These are phyloP conservation scores for Thamnophis sirtalis DNA, from an alignment of 2,113 vertebrate genomes.

Conservation along the genomic window DNA sequence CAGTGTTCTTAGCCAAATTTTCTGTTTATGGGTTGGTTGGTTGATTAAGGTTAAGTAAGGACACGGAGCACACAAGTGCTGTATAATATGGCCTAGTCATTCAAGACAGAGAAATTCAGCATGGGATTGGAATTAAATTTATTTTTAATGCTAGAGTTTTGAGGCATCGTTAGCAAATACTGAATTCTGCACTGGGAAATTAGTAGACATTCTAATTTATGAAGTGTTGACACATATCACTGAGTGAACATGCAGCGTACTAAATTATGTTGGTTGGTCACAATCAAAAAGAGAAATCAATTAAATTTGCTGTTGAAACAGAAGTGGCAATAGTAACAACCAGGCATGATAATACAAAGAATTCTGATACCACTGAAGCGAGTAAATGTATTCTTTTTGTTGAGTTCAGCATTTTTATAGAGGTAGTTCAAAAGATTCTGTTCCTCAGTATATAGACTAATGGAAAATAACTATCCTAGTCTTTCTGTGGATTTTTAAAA, in stretches of 20 bases:
- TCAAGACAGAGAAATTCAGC: background rate
- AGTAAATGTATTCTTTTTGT: constrained; percentile 11
- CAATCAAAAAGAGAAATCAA: background rate
- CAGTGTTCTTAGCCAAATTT: constrained; percentile 35
- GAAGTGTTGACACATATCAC: background rate
- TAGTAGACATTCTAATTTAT: constrained; percentile 3
- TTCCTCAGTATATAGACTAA: background rate
- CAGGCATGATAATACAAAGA: constrained; percentile 1
- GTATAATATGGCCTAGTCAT: background rate
- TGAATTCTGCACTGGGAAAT: background rate
- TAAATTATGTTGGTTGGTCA: background rate
- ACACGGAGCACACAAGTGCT: background rate
- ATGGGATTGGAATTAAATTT: background rate
- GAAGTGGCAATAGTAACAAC: background rate
- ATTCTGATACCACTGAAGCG: constrained; percentile 8
- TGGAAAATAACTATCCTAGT: constrained; percentile 28
- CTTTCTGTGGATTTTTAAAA: constrained; percentile 4
- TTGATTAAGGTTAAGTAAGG: background rate
- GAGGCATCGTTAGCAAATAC: background rate
- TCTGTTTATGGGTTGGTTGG: constrained; percentile 17
- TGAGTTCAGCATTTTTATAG: constrained; percentile 28
- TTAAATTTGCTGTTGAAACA: constrained; percentile 19
- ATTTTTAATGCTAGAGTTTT: background rate
- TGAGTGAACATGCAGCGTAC: background rate
- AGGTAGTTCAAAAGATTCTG: constrained; percentile 11